phyloP scores from a whole-genome alignment of 30 jellyfish, hydroid and myxozoan genomes.

The Chrysaora quinquecirrha region DNA sequence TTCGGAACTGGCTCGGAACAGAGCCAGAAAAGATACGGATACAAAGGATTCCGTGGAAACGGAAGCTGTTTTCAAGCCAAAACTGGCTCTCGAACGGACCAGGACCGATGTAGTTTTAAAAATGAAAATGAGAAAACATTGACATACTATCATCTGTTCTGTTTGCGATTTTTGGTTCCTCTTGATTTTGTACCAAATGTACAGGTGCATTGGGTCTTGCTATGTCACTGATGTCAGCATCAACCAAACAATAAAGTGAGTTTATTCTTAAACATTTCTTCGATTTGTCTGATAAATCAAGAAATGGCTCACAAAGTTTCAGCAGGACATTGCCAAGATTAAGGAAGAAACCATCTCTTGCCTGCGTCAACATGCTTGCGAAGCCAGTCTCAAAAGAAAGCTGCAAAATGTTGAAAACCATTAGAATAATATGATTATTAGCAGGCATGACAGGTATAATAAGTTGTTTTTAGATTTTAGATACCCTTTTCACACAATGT shows the following conservation, averaged over 20 bases:
- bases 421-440: no score
- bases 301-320: conserved; percentile 79
- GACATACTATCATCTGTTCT: conserved; percentile 78
- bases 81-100: no score
- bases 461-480: no score
- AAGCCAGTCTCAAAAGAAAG: conserved; percentile 42
- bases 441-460: no score
- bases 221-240: conserved; percentile 55
- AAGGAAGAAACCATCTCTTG: conserved; percentile 87
- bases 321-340: conserved; percentile 77
- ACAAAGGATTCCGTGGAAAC: no score
- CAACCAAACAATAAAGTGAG: conserved; percentile 79
- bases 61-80: no score
- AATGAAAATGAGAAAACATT: neutral
- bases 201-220: conserved; percentile 58
- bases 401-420: conserved; percentile 1
- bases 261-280: conserved; percentile 57
- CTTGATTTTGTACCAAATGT: conserved; percentile 72
- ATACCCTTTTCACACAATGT: no score
- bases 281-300: conserved; percentile 57
- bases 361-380: conserved; percentile 62
- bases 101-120: no score
- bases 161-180: conserved; percentile 68
- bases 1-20: no score
- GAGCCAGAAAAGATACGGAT: no score